phyloP scores from a whole-genome alignment of 2,888 invertebrate species.

The Xestia ashworthii region DNA sequence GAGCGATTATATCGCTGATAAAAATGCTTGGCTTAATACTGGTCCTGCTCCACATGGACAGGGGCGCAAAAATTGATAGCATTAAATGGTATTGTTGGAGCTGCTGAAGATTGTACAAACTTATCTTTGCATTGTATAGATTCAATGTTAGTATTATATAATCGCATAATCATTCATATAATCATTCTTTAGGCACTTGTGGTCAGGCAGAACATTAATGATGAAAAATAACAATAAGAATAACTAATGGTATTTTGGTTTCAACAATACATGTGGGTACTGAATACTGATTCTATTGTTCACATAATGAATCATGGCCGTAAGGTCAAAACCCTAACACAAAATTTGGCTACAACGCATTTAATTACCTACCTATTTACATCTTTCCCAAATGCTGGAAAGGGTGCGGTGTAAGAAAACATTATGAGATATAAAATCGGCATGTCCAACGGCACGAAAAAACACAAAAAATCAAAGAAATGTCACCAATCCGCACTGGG shows the following conservation, averaged over 20 bases:
- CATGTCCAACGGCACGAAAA: not conserved
- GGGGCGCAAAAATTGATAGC: too few species aligned
- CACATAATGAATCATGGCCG: not conserved
- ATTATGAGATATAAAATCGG: not conserved
- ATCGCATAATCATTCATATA: too few species aligned
- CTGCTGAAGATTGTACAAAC: too few species aligned
- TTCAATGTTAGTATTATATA: too few species aligned
- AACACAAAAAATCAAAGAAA: not conserved
- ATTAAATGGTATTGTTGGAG: too few species aligned
- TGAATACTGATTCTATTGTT: not conserved
- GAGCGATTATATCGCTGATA: too few species aligned
- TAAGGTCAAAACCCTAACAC: not conserved
- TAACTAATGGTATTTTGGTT: not conserved
- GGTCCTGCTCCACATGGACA: too few species aligned
- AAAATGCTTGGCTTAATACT: too few species aligned
- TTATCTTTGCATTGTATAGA: too few species aligned
- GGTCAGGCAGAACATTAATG: too few species aligned
- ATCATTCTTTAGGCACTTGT: too few species aligned
- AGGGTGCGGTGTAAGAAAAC: not conserved
- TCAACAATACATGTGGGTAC: not conserved
- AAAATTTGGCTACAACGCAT: not conserved
- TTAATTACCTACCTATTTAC: not conserved
- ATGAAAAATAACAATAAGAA: not conserved
- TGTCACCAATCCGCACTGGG: not conserved
- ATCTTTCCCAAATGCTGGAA: not conserved